Base-by-base conservation (phyloP, 2,888 invertebrate genomes). In the Pedicia rivosa region DNA sequence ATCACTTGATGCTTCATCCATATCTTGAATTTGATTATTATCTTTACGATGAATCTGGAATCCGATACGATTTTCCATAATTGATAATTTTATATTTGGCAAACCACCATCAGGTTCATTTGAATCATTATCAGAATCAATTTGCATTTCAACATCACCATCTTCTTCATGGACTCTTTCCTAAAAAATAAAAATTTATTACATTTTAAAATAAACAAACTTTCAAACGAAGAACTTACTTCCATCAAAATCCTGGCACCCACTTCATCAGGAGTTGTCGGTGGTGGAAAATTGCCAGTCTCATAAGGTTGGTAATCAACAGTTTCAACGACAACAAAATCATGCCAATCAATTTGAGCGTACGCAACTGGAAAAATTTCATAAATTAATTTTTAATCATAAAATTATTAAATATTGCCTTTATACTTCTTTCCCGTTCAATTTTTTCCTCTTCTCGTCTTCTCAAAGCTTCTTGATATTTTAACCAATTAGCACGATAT, bases 331-430 rank as follows among this genome's bases (percentile, higher is more conserved):
- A 99, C 97, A 2, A 98, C 97, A 61, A 99, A 99, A 61, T 98
- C 97, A 57, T 99, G 98, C 98, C 98, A 99, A 57, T 99, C 98
- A 44, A 98, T 95, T 52, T 91, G 91, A 0, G 95, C 94, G 57
- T 98, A 98, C 0, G 87, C 87, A 19, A 87, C 75, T 70, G 41
- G 39, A 59, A 55, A 22, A 25, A 5, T 40, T 30, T 25, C 12
- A 8, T n/a, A 14, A 14, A 9, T 10, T 19, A 12, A 19, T 24
- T 27, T 14, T 25, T 17, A 17, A 27, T 10, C 8, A 24, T 17
- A 36, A 7, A 26, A 16, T 29, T 9, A 17, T 25, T 13, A 36
- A 27, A 26, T 15, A 28, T 13, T 25, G 8, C 13, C 9, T 24
- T 4, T 48, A 47, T 56, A 75, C 75, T 68, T 56, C 97, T 72